A percentile compares a stretch with the other conserved stretches of the same genome.
Evolutionary conservation across 2,113 vertebrate species (phyloP).

Genomic region (Protobothrops flavoviridis): DNA sequence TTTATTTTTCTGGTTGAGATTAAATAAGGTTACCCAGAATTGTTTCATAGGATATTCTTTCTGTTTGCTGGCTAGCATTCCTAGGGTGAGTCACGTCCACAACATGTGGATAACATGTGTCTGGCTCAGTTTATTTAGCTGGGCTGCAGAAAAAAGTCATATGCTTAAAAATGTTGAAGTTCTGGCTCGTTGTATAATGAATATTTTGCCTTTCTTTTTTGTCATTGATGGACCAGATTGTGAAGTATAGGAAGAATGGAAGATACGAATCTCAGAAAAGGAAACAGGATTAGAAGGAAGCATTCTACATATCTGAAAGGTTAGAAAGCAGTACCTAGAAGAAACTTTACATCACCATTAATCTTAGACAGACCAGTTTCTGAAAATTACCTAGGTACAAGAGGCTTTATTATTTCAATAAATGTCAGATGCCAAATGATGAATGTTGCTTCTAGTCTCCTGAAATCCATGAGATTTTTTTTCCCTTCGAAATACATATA

Average conservation of each 20-base stretch:
- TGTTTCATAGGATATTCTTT: background rate
- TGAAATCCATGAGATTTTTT: background rate
- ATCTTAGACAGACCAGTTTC: background rate
- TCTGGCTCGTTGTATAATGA: background rate
- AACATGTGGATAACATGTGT: conserved; percentile 17
- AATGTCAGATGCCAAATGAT: background rate
- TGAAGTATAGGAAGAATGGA: background rate
- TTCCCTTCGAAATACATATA: background rate
- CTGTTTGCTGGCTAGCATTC: background rate
- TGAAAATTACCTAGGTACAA: background rate
- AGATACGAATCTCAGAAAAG: background rate
- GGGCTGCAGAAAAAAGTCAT: background rate
- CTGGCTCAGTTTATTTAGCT: conserved; percentile 7
- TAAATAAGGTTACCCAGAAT: background rate
- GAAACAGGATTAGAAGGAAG: background rate
- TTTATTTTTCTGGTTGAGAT: conserved; percentile 24
- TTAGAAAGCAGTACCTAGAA: background rate
- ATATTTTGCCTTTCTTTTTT: background rate
- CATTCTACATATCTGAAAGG: background rate
- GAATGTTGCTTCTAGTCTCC: background rate
- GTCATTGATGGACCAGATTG: background rate
- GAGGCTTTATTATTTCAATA: background rate
- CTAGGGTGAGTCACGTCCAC: background rate
- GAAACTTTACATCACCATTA: background rate
- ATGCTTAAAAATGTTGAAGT: background rate